Conservation (phyloP, 2,797 vertebrate species). For the Pantherophis vulpinus region DNA sequence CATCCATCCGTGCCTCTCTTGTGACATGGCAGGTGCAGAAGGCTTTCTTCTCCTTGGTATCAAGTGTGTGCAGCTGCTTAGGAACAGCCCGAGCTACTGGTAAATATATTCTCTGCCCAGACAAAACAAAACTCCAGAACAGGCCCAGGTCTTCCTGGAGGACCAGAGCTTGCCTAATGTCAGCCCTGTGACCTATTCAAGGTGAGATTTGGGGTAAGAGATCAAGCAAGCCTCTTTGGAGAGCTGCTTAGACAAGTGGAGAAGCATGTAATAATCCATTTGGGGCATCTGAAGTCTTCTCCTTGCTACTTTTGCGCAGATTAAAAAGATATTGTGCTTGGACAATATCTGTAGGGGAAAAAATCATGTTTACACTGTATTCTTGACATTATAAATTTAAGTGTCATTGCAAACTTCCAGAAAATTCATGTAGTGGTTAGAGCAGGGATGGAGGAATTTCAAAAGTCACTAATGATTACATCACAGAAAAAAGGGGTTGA, state of each 20-base stretch:
- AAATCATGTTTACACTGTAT: not conserved
- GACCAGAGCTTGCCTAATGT: not conserved
- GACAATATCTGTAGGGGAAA: not conserved
- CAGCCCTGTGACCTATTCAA: not conserved
- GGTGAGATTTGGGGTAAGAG: not conserved
- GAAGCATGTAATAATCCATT: not conserved
- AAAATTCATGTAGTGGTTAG: not conserved
- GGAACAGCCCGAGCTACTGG: not conserved
- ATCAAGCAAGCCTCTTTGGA: too few species aligned
- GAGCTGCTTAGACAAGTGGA: not conserved
- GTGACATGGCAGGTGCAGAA: accelerated
- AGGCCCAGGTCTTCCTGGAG: not conserved
- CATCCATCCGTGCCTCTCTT: not conserved
- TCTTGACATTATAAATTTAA: not conserved
- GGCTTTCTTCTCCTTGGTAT: not conserved
- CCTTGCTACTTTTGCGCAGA: not conserved
- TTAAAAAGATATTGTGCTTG: not conserved
- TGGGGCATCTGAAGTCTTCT: not conserved
- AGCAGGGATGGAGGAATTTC: not conserved
- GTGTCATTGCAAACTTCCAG: not conserved
- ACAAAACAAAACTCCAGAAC: conserved; percentile 10
- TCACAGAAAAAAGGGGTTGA: not conserved
- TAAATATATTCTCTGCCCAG: not conserved
- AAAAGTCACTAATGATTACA: not conserved
- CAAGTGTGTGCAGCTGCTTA: not conserved